Evolutionary conservation across 2,797 vertebrate species (phyloP), one percentile per base, ranked within the genome.

Genomic region (Mormyrops attenuatus): DNA sequence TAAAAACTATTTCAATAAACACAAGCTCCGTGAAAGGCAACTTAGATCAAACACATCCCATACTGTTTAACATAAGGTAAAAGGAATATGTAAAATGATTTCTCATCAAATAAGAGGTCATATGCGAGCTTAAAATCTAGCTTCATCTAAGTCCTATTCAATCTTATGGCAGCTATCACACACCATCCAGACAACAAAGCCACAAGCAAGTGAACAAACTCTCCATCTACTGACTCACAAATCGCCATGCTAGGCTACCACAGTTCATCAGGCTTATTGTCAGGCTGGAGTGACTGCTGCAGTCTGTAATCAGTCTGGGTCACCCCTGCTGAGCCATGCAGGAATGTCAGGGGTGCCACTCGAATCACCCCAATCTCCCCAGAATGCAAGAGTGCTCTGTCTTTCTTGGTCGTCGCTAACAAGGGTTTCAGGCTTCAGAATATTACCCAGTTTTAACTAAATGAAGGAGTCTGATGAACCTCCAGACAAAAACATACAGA

Each of bases 1-100:
- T 91, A 73, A 49, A 93, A 91, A 94, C 92, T 92, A 91, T 93
- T 92, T 92, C 91, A 95, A 94, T 93, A 93, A 93, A 93, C 93
- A 93, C 94, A 94, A 93, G 93, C 90, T 89, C 88, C 92, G 93
- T 94, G 92, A 92, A 91, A 15, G 82, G 82, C 82, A 85, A 52
- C 47, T 49, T 30, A 85, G 30, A 49, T 26, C n/a, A 85, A 85
- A 80, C 20, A 17, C 73, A 44, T 9, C 41, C 73, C 73, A 44
- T 41, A n/a, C 7, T 80, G 73, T 44, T 80, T 80, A 20, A 80
- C 38, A 80, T 38, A 80, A 26, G 22, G 60, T 63, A 26, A 26
- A 26, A 9, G 2, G 22, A 63, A 63, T 63, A 22, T 63, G 7
- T 13, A 26, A 30, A 30, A 69, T 11, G 3, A 15, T 17, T 38